These are phyloP conservation scores for Callimico goeldii DNA, from an alignment of 2,797 vertebrate genomes.

Conservation along the genomic window DNA sequence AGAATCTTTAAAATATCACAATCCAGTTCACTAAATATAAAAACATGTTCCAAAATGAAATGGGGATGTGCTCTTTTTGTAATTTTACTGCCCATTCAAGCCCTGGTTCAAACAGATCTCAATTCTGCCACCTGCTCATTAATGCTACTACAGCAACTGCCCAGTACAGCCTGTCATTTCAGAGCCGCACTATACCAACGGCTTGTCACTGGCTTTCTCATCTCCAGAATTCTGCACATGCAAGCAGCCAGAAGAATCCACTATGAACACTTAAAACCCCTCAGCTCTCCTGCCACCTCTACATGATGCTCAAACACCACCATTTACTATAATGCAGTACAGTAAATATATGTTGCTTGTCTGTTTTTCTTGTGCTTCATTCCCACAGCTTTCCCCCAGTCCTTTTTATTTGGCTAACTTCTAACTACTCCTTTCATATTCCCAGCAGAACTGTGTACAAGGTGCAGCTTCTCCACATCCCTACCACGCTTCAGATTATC, in stretches of 20 bases:
- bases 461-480: background rate
- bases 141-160: background rate
- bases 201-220: background rate
- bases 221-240: background rate
- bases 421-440: background rate
- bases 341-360: too few relatives aligned
- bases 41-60: background rate
- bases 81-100: background rate
- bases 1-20: slow-evolving; percentile 25
- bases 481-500: background rate
- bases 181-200: background rate
- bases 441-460: background rate
- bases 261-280: background rate
- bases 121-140: background rate
- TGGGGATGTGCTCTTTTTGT: background rate
- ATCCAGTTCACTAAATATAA: background rate
- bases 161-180: background rate
- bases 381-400: background rate
- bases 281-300: background rate
- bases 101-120: background rate
- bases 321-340: too few relatives aligned
- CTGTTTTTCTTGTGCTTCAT: background rate
- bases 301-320: background rate
- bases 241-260: background rate
- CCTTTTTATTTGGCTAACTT: background rate